Base-by-base conservation (phyloP, 2,113 vertebrate species). In the Excalfactoria chinensis region DNA sequence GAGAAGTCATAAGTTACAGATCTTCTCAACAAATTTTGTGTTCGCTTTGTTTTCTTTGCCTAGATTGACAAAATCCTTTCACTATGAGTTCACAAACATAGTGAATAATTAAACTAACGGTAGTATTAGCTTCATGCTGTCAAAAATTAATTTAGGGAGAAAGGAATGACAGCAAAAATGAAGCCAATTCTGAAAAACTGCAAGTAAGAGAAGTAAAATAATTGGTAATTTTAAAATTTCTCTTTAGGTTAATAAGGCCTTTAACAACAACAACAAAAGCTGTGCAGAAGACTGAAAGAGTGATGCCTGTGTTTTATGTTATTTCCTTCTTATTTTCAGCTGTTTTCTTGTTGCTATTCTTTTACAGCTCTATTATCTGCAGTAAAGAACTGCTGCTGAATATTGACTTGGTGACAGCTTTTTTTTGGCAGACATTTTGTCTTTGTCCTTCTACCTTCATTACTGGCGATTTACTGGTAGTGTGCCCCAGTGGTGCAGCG, bases 71-170 rank as follows among this genome's bases (percentile, higher is more conserved):
- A 71, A 74, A 6, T 9, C 53, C 7, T 55, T 74, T 80, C 51
- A 86, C 20, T 81, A 19, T 56, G n/a, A 72, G 30, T 7, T 66
- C 21, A 28, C 12, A 75, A 19, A 30, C 51, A 3, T 35, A 72
- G 56, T 53, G 16, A 64, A 74, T 75, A 69, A 41, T 87, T 62
- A 30, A 74, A 58, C 34, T 66, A 44, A 58, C 32, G 20, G 7
- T 51, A 56, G 5, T 60, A 56, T 30, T 64, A 74, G 9, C 21
- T 68, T 4, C 34, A 88, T 34, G 44, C 28, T 35, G 8, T 40
- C 5, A 56, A 34, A 55, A 35, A 64, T 58, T 32, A 71, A n/a
- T 53, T 30, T 0, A 0, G 15, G 0, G 9, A 73, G 72, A 63
- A 59, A 48, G 49, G 66, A 37, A 10, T 37, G 6, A n/a, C 53